phyloP scores from a whole-genome alignment of 2,797 vertebrate genomes.

The Mergus octosetaceus region DNA sequence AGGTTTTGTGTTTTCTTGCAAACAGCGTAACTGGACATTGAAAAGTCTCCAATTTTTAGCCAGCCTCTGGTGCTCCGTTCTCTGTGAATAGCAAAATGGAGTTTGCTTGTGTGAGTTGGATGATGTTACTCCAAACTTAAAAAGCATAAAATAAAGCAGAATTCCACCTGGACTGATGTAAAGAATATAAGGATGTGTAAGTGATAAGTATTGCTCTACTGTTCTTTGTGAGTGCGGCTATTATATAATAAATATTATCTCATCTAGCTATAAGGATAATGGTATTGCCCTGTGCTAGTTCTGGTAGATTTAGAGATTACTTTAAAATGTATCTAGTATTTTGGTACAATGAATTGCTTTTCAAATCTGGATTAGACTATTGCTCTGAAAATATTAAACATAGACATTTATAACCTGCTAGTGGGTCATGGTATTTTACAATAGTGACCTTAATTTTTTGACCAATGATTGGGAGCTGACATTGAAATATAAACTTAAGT shows the following conservation, averaged over 20 bases:
- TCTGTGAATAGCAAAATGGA: neutral
- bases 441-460: neutral
- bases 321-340: conserved; percentile 3
- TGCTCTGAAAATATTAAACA: conserved; percentile 10
- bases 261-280: conserved; percentile 5
- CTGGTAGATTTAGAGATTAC: conserved; percentile 61
- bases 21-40: neutral
- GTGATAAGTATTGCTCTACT: neutral
- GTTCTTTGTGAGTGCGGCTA: neutral
- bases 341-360: conserved; percentile 37
- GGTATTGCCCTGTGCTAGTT: neutral
- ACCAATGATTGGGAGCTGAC: neutral
- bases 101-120: accelerated
- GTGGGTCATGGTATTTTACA: neutral
- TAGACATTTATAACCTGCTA: neutral
- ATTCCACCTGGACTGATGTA: neutral
- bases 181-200: neutral
- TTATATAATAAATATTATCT: conserved; percentile 34
- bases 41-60: neutral
- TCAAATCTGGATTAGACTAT: conserved; percentile 54
- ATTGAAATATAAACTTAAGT: neutral
- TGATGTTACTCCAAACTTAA: neutral
- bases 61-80: neutral
- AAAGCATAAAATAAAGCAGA: neutral
- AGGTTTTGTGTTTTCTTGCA: neutral